Evolutionary conservation across 2,113 vertebrate genomes (phyloP).

Genomic region (Scartelaos histophorus): DNA sequence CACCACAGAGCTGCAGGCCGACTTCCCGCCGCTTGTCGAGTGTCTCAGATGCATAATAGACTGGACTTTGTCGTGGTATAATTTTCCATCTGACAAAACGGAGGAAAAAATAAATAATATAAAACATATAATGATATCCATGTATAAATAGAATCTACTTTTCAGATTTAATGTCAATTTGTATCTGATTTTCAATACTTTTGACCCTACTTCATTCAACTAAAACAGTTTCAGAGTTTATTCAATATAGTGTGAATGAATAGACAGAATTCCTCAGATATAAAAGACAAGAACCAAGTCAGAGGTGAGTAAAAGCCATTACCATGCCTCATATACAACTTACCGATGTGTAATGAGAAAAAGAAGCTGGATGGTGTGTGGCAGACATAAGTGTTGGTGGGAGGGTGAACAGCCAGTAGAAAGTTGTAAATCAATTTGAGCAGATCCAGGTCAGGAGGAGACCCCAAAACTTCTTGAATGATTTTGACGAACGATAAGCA

Average conservation of each 20-base stretch:
- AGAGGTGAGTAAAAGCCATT: not conserved
- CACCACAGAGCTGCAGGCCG: constrained; percentile 79
- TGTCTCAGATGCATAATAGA: constrained; percentile 88
- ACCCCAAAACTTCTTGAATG: constrained; percentile 96
- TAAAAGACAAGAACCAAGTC: not conserved
- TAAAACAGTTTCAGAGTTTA: not conserved
- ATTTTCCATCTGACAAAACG: constrained; percentile 86
- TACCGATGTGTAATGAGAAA: constrained; percentile 95
- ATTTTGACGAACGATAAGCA: constrained; percentile 97
- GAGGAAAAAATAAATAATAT: not conserved
- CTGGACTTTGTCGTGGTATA: constrained; percentile 94
- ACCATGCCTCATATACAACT: constrained; percentile 18
- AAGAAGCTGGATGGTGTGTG: constrained; percentile 96
- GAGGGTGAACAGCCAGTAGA: constrained; percentile 94
- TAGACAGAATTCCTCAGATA: not conserved
- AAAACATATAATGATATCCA: no score
- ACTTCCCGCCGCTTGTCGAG: constrained; percentile 84
- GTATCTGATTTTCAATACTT: no score
- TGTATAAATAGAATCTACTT: no score
- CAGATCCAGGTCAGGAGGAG: constrained; percentile 92
- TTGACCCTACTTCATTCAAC: not conserved
- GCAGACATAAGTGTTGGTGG: constrained; percentile 97
- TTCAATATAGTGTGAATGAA: not conserved
- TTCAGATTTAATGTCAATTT: no score
- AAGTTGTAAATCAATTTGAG: constrained; percentile 92